These are phyloP conservation scores for Pantala flavescens DNA, from an alignment of 1,140 invertebrate genomes.

Conservation along the genomic window DNA sequence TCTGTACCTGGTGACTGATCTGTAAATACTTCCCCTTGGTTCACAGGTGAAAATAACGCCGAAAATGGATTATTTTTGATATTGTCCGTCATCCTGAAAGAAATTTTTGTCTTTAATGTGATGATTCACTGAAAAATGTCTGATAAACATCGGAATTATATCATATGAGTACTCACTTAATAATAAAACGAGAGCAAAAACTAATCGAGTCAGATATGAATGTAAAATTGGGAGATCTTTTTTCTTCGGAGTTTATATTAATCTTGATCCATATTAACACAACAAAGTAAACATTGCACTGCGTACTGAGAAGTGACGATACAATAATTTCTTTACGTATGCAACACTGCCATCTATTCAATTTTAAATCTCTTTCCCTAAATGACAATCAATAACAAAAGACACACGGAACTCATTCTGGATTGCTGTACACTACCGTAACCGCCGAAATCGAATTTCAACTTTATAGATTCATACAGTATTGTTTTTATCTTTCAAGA, in stretches of 20 bases:
- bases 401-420: too few relatives aligned
- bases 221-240: not conserved
- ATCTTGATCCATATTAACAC: not conserved
- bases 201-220: not conserved
- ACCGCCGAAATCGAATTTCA: too few relatives aligned
- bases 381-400: too few relatives aligned
- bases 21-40: slow-evolving; percentile 31
- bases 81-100: slow-evolving; percentile 31
- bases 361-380: not conserved
- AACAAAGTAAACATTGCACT: not conserved
- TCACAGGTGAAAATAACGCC: slow-evolving; percentile 34
- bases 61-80: slow-evolving; percentile 38
- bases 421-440: too few relatives aligned
- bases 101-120: not conserved
- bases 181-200: not conserved
- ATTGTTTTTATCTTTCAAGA: too few relatives aligned
- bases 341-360: not conserved
- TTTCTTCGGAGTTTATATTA: not conserved
- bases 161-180: not conserved
- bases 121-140: not conserved
- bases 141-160: not conserved
- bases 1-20: slow-evolving; percentile 23
- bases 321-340: not conserved
- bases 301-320: not conserved
- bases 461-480: too few relatives aligned